Evolutionary conservation across 2,888 invertebrate species (phyloP), one percentile per base, ranked within the genome.

Genomic region (Nemapogon koenigi): DNA sequence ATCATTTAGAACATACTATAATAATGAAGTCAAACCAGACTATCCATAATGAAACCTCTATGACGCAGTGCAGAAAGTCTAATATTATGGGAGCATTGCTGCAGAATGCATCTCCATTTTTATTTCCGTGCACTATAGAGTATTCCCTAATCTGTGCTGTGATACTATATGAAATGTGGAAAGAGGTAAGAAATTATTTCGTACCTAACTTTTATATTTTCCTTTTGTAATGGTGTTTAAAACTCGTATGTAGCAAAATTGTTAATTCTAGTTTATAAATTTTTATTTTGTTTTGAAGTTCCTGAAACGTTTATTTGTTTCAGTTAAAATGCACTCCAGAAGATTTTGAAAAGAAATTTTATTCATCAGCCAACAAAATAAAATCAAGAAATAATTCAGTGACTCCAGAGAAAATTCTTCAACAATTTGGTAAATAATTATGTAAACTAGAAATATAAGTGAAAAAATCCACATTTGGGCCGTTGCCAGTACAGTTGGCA

Each of bases 131-230:
- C 59, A 85, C 85, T 33, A 92, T 95, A 51, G 94, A 95, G 67
- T 95, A 94, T 71, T 92, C 92, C 27, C 81, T 95, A 36, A 92
- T 95, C 45, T 93, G 92, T 55, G 93, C 94, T 16, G 94, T 93
- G 18, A 88, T 94, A 46, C 71, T 92, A 39, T 94, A 89, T 58
- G 90, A 94, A 63, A 92, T 94, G 87, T 95, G 94, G 92, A 91
- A 91, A 69, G 90, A 91, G 62, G 87, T 90, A 57, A 32, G 33
- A 13, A 27, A 28, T 4, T 10, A 75, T 76, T 47, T 55, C 55
- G 45, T 49, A n/a, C n/a, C n/a, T n/a, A n/a, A n/a, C n/a, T n/a
- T n/a, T n/a, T n/a, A n/a, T n/a, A 33, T 22, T 26, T 37, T 29
- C 35, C 17, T 7, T 17, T 22, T 14, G 15, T 32, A 26, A 25